Conservation (phyloP, 2,797 vertebrate genomes). For the Phoxinus dragarum region DNA sequence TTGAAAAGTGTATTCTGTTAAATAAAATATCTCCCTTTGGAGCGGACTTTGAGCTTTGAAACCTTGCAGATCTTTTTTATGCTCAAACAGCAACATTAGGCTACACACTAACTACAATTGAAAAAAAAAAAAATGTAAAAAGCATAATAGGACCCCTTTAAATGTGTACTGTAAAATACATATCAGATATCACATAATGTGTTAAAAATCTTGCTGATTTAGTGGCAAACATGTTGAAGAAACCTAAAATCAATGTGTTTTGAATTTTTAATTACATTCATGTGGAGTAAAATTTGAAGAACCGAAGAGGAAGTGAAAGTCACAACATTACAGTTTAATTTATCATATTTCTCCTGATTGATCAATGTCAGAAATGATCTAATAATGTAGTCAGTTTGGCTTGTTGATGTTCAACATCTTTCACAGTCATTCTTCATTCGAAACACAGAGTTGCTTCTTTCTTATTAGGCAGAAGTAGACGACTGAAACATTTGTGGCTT, state of each 20-base stretch:
- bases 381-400: background rate
- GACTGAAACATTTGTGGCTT: slow-evolving; percentile 22
- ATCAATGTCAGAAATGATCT: background rate
- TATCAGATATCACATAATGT: background rate
- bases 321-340: background rate
- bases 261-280: background rate
- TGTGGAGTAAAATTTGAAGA: background rate
- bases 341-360: background rate
- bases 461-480: slow-evolving; percentile 20
- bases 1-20: too few species aligned
- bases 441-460: slow-evolving; percentile 35
- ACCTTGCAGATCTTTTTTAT: too few species aligned
- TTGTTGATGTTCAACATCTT: slow-evolving; percentile 3
- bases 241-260: background rate
- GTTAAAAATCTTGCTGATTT: background rate
- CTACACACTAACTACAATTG: too few species aligned
- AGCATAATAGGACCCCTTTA: too few species aligned
- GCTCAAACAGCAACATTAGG: too few species aligned
- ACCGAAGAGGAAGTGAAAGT: background rate
- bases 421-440: background rate
- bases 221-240: background rate
- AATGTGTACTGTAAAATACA: background rate
- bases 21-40: too few species aligned
- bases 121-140: too few species aligned
- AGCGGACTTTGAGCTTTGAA: too few species aligned